phyloP scores from a whole-genome alignment of 1,140 invertebrate genomes.

The Drosophila kurseongensis region DNA sequence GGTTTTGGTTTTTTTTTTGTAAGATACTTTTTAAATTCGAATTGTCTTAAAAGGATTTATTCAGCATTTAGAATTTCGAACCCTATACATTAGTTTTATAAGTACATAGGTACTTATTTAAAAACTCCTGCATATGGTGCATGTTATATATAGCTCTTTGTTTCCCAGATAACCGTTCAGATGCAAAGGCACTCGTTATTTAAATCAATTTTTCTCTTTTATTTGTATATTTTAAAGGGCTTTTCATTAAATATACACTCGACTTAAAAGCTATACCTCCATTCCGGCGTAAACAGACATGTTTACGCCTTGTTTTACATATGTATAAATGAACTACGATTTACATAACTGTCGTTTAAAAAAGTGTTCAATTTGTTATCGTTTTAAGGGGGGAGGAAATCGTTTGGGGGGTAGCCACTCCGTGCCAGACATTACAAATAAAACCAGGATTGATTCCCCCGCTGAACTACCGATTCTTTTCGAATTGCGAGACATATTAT shows the following conservation, averaged over 20 bases:
- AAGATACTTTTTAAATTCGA: too few relatives aligned
- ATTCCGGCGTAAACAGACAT: conserved; percentile 11
- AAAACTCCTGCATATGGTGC: too few relatives aligned
- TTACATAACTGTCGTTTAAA: conserved; percentile 47
- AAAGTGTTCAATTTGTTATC: conserved; percentile 27
- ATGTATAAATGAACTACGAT: conserved; percentile 44
- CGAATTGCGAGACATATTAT: not conserved
- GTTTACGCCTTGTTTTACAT: conserved; percentile 27
- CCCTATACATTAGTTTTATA: too few relatives aligned
- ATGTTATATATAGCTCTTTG: not conserved
- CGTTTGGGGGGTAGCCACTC: not conserved
- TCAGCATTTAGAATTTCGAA: too few relatives aligned
- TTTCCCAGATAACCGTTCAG: not conserved
- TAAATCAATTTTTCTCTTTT: conserved; percentile 42
- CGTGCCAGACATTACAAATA: not conserved
- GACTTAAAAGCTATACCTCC: conserved; percentile 15
- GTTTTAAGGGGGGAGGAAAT: not conserved
- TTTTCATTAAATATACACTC: conserved; percentile 34
- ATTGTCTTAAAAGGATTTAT: too few relatives aligned
- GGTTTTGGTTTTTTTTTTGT: not conserved
- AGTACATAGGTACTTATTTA: too few relatives aligned
- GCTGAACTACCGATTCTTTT: not conserved
- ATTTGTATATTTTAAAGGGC: conserved; percentile 29
- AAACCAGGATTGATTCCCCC: not conserved
- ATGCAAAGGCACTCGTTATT: not conserved